phyloP scores from a whole-genome alignment of 1,140 invertebrate genomes.

The Cyrtorhinus lividipennis region DNA sequence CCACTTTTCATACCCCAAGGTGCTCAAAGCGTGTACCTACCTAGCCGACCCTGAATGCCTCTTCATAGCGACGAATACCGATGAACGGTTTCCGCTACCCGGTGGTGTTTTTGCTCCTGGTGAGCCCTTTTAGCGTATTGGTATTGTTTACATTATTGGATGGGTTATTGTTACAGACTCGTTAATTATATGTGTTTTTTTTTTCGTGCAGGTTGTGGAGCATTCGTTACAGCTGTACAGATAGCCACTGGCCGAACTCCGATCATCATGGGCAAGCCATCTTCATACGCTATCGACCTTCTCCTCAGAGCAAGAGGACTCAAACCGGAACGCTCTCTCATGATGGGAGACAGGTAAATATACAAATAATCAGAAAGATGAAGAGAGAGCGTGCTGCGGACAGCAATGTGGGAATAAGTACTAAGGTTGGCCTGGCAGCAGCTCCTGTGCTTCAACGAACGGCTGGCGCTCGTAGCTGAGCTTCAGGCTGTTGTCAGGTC shows the following conservation, averaged over 20 bases:
- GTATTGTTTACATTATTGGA: background rate
- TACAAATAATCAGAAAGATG: no score
- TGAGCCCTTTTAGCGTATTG: slow-evolving; percentile 26
- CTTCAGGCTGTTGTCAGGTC: no score
- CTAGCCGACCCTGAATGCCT: slow-evolving; percentile 54
- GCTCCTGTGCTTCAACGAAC: no score
- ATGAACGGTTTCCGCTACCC: slow-evolving; percentile 57
- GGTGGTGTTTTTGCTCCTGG: slow-evolving; percentile 40
- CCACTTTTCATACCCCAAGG: slow-evolving; percentile 79
- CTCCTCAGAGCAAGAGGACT: slow-evolving; percentile 46
- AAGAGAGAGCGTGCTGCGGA: no score
- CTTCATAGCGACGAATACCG: slow-evolving; percentile 88
- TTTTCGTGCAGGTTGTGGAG: slow-evolving; percentile 65
- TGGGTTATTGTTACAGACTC: background rate
- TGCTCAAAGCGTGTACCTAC: slow-evolving; percentile 80
- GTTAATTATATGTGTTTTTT: no score
- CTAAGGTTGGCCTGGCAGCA: no score
- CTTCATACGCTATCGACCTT: slow-evolving; percentile 40
- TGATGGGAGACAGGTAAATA: slow-evolving; percentile 77
- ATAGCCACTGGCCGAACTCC: slow-evolving; percentile 65
- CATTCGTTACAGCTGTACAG: slow-evolving; percentile 67
- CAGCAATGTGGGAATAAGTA: no score
- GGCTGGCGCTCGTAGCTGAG: no score
- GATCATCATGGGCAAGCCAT: slow-evolving; percentile 74
- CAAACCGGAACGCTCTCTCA: slow-evolving; percentile 64